Conservation (phyloP, 1,140 invertebrate genomes). For the Venturia canescens region DNA sequence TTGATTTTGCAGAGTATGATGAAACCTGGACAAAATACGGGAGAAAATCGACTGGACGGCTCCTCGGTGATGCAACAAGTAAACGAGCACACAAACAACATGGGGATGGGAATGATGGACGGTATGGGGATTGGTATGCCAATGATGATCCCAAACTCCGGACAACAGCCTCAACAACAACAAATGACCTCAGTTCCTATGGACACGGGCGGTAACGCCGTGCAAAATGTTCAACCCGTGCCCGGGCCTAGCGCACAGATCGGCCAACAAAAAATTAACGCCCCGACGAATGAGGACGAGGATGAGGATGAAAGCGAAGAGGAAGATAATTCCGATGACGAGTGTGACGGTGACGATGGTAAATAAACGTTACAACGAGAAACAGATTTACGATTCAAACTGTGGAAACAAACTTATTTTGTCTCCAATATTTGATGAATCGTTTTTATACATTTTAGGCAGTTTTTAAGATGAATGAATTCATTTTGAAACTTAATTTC, state of each 20-base stretch:
- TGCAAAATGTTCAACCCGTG: slow-evolving; percentile 70
- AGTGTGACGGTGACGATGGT: slow-evolving; percentile 74
- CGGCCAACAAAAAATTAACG: slow-evolving; percentile 63
- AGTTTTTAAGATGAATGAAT: no score
- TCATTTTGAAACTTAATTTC: no score
- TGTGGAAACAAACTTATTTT: no score
- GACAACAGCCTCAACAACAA: slow-evolving; percentile 49
- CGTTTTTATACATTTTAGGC: no score
- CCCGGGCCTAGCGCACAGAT: slow-evolving; percentile 72
- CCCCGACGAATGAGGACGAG: slow-evolving; percentile 66
- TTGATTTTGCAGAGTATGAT: slow-evolving; percentile 66
- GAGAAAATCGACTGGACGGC: slow-evolving; percentile 72
- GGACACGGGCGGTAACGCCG: slow-evolving; percentile 66
- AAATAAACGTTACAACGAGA: slow-evolving; percentile 40
- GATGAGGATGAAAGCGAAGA: slow-evolving; percentile 72
- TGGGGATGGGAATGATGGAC: slow-evolving; percentile 73
- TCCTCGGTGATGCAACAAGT: slow-evolving; percentile 70
- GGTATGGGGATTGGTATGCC: slow-evolving; percentile 70
- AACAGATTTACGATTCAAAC: slow-evolving; percentile 12
- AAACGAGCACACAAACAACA: slow-evolving; percentile 69
- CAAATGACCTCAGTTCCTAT: slow-evolving; percentile 75
- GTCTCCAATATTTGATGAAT: no score
- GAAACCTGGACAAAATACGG: slow-evolving; percentile 70
- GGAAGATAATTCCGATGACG: slow-evolving; percentile 74
- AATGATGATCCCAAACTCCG: slow-evolving; percentile 67